A percentile compares a stretch with the other conserved stretches of the same genome.
phyloP scores from a whole-genome alignment of 2,888 invertebrate genomes.

The Eupithecia exiguata region DNA sequence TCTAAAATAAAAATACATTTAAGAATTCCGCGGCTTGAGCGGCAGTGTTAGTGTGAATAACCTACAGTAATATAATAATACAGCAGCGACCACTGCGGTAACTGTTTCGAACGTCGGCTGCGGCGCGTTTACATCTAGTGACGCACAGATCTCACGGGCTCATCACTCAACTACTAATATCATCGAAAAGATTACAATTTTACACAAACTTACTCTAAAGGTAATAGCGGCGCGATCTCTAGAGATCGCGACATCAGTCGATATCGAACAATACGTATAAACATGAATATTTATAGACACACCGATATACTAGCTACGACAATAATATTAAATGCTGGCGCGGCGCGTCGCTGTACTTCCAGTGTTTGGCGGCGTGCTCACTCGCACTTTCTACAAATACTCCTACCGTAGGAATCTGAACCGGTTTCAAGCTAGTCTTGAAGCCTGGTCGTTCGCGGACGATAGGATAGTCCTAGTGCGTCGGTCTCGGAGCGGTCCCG shows the following conservation, averaged over 20 bases:
- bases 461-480: not conserved
- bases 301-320: constrained; percentile 23
- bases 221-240: constrained; percentile 17
- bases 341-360: constrained; percentile 49
- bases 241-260: constrained; percentile 30
- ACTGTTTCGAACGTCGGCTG: constrained; percentile 15
- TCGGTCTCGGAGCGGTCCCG: not conserved
- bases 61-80: constrained; percentile 26
- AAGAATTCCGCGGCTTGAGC: constrained; percentile 45
- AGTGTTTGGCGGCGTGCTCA: constrained; percentile 35
- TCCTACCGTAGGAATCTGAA: constrained; percentile 11
- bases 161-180: constrained; percentile 27
- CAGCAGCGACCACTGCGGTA: constrained; percentile 27
- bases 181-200: constrained; percentile 33
- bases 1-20: constrained; percentile 62
- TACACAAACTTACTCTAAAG: constrained; percentile 34
- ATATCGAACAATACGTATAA: constrained; percentile 36
- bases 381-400: constrained; percentile 25
- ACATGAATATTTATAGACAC: constrained; percentile 31
- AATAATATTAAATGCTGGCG: constrained; percentile 45
- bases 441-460: not conserved
- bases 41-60: constrained; percentile 22
- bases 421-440: constrained; percentile 11
- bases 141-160: constrained; percentile 29
- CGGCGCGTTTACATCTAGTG: constrained; percentile 14